Evolutionary conservation across 2,797 vertebrate species (phyloP), one percentile per base, ranked within the genome.

Genomic region (Hapalemur alaotrensis): DNA sequence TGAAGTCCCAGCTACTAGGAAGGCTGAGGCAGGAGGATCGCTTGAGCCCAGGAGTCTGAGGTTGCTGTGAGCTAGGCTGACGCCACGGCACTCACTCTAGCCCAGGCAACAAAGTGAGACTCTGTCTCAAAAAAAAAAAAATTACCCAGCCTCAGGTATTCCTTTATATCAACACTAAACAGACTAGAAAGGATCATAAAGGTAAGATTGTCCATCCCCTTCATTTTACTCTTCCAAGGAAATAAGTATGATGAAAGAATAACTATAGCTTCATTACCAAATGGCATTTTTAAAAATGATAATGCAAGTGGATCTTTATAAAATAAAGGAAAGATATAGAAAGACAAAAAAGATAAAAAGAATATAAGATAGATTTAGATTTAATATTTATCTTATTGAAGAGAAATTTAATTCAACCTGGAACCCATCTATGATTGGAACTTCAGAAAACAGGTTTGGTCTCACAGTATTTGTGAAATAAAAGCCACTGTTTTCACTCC

Each of bases 311-410:
- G 20, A 75, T 6, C 23, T 79, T 89, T 80, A 92, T 54, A 52
- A 76, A 83, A 81, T 84, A 76, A 61, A 88, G 13, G 46, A 80
- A 93, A 88, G 32, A 20, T 70, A 93, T 11, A 86, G 25, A 83
- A 78, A 96, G 23, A 70, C 20, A 90, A 61, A 52, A 54, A 54
- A 54, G 48, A 78, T 22, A 79, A 63, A 69, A 59, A 30, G 2
- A 79, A 4, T 59, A 46, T 63, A 76, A 76, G 38, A 38, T 59
- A 87, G 22, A 75, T 59, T 84, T 82, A 80, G 57, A 14, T 81
- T 92, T 91, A 86, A 63, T 61, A 75, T 67, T 76, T 96, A 91
- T 69, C 9, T 83, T 95, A 59, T 80, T 69, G 81, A 86, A 89
- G 57, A 89, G 15, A 67, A 90, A 82, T 85, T 91, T 93, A 79